Conservation (phyloP, 2,113 vertebrate species). For the Ptyas mucosa region DNA sequence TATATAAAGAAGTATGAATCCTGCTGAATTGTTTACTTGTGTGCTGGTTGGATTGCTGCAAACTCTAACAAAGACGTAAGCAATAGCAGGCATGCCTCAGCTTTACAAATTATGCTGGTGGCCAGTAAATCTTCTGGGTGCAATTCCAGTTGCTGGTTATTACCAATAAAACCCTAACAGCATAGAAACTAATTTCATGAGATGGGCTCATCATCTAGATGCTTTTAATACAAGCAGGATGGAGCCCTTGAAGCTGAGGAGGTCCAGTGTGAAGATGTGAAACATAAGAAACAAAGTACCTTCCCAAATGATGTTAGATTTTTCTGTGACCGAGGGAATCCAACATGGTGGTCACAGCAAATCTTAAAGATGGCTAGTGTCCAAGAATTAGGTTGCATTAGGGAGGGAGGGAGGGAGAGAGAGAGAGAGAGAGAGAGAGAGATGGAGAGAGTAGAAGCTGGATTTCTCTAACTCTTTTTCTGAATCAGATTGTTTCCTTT, state of each 20-base stretch:
- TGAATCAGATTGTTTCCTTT: neutral
- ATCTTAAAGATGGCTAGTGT: neutral
- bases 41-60: too few relatives aligned
- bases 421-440: too few relatives aligned
- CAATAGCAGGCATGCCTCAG: neutral
- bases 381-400: neutral
- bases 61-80: neutral
- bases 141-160: neutral
- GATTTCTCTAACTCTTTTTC: neutral
- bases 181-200: neutral
- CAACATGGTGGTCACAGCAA: neutral
- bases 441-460: too few relatives aligned
- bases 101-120: neutral
- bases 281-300: neutral
- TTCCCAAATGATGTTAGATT: neutral
- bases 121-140: neutral
- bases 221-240: neutral
- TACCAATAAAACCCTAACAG: neutral
- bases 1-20: too few relatives aligned
- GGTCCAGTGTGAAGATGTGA: neutral
- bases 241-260: neutral
- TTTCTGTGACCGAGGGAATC: neutral
- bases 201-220: neutral
- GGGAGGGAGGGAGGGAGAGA: too few relatives aligned
- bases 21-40: too few relatives aligned